A percentile compares a stretch with the other conserved stretches of the same genome.
phyloP scores from a whole-genome alignment of 23 tunicate genomes.

The Aplidium turbinatum region DNA sequence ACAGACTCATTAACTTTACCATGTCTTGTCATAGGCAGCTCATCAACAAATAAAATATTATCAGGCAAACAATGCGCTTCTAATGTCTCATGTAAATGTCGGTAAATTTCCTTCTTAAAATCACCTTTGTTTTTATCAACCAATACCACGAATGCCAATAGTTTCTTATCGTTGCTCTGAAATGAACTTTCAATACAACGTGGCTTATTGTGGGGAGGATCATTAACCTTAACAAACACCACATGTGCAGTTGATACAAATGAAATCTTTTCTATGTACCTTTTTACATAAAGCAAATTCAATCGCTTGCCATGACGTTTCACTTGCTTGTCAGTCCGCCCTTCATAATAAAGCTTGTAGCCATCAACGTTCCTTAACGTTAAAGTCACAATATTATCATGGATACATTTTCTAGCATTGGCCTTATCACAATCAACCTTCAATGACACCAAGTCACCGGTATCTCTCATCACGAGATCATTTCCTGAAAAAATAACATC shows the following conservation, averaged over 20 bases:
- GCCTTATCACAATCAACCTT: not conserved
- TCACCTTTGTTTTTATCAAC: not conserved
- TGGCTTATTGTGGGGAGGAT: too few species aligned
- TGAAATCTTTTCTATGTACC: conserved; percentile 7
- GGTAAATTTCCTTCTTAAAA: not conserved
- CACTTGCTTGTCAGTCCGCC: conserved; percentile 55
- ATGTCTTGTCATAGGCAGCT: conserved; percentile 66
- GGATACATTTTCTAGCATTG: not conserved
- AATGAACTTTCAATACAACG: not conserved
- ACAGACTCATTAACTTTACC: conserved; percentile 68
- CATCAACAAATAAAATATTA: conserved; percentile 34
- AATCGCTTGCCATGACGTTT: conserved; percentile 78
- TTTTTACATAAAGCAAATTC: conserved; percentile 38
- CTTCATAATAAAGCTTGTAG: conserved; percentile 33
- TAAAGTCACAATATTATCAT: not conserved
- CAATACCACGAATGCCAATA: not conserved
- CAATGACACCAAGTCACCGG: conserved; percentile 72
- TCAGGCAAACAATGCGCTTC: conserved; percentile 66
- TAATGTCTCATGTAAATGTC: not conserved
- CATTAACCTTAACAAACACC: not conserved
- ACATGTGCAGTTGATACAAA: conserved; percentile 36
- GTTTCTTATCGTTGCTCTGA: not conserved
- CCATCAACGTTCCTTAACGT: not conserved
- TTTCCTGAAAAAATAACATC: too few species aligned
- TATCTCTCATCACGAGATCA: conserved; percentile 14